Evolutionary conservation across 2,797 vertebrate genomes (phyloP), one percentile per base, ranked within the genome.

Genomic region (Dallia pectoralis): DNA sequence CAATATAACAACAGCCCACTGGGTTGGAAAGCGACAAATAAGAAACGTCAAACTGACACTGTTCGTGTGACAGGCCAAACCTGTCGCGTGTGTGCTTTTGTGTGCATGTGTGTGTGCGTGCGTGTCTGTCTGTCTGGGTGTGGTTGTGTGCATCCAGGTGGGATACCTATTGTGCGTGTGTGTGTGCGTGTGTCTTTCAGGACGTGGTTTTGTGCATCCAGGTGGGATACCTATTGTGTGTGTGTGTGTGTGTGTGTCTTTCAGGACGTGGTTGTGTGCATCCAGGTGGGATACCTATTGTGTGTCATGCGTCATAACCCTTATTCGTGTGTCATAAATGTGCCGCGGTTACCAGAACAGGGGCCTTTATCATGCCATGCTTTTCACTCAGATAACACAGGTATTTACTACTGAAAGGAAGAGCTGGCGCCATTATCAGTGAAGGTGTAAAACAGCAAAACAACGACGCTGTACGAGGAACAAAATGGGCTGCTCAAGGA

Each of bases 381-480:
- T 80, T 68, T 72, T 70, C 27, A 16, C 74, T 81, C 77, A 86
- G 87, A 91, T 89, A 88, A 89, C 81, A 81, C 76, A 88, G 79
- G 84, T 86, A 90, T 83, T 83, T 75, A 74, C 71, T 68, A 56
- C 66, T 44, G 62, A 59, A 76, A 78, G 65, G 53, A 78, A 76
- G 69, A 70, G 65, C 77, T 74, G 74, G 79, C 67, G 33, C 69
- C 32, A 47, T 56, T 40, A 67, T 1, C 70, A 72, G 12, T 68
- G 30, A 66, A 61, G 29, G 63, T 73, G 63, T 74, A n/a, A 36
- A 12, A 44, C 12, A 8, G 12, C 8, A 5, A 61, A 44, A 75
- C 71, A 83, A 85, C 72, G 79, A 74, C 40, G 7, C 2, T 56
- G 7, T 48, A n/a, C n/a, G n/a, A n/a, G 44, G 14, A 18, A 48